Percentiles rank a stretch among this genome's conserved stretches.
Conservation (phyloP, 1,140 invertebrate species). For the Trinorchestia longiramus region DNA sequence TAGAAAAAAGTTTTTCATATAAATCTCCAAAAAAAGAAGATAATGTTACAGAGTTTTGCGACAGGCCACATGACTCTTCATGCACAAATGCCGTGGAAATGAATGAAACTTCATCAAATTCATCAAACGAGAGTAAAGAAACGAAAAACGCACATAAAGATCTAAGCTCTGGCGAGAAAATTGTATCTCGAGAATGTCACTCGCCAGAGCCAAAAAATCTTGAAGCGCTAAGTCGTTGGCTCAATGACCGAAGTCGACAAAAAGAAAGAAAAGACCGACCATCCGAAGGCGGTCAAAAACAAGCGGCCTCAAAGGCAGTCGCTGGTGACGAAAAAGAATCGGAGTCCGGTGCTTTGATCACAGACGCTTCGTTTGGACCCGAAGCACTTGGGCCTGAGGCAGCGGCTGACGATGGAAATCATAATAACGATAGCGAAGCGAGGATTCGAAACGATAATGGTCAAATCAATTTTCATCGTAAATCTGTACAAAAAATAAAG, state of each 20-base stretch:
- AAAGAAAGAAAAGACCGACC: neutral
- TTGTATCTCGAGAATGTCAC: neutral
- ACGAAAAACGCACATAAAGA: neutral
- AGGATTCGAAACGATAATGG: neutral
- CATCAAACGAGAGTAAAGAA: neutral
- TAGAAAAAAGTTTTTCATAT: neutral
- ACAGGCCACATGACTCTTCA: neutral
- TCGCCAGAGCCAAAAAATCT: neutral
- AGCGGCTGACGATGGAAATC: neutral
- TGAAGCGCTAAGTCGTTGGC: neutral
- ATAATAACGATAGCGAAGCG: neutral
- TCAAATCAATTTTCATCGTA: neutral
- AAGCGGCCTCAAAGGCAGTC: slow-evolving; percentile 25
- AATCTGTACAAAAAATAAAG: neutral
- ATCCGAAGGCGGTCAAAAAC: slow-evolving; percentile 35
- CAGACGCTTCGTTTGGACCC: neutral
- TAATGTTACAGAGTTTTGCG: neutral
- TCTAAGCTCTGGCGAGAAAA: neutral
- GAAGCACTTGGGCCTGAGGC: neutral
- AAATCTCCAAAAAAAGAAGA: neutral
- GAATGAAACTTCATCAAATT: neutral
- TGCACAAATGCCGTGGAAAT: neutral
- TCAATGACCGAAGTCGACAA: slow-evolving; percentile 4
- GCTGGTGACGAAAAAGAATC: slow-evolving; percentile 40
- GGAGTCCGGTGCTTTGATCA: slow-evolving; percentile 39